Conservation (phyloP, 2,113 vertebrate species). For the Tragelaphus strepsiceros region DNA sequence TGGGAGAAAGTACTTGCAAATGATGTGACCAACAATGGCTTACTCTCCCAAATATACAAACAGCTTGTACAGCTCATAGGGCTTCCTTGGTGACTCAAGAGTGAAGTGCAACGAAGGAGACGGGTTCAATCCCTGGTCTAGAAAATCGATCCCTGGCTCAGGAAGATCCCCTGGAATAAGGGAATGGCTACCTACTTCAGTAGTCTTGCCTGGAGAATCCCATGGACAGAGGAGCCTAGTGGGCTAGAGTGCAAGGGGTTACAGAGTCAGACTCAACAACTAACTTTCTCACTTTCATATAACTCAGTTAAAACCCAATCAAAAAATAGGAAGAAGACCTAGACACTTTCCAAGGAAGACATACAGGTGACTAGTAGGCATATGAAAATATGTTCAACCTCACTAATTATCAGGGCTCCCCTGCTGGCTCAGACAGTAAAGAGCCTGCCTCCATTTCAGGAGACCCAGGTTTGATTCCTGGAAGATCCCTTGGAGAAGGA, state of each 20-base stretch:
- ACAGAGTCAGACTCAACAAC: not conserved
- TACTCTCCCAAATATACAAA: not conserved
- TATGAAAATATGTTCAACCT: not conserved
- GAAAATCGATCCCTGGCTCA: not conserved
- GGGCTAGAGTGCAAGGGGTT: not conserved
- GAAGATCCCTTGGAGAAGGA: not conserved
- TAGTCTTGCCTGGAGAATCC: not conserved
- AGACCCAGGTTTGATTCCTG: not conserved
- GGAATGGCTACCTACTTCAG: not conserved
- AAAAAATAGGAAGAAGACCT: not conserved
- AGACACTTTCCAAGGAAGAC: not conserved
- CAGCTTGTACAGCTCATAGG: not conserved
- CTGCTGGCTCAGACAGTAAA: not conserved
- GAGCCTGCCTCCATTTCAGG: not conserved
- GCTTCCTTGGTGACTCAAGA: not conserved
- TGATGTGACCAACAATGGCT: not conserved
- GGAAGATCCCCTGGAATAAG: not conserved
- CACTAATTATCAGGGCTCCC: not conserved
- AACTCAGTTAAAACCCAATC: not conserved
- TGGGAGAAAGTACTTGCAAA: not conserved
- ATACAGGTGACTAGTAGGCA: not conserved
- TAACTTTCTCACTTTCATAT: not conserved
- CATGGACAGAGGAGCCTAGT: not conserved
- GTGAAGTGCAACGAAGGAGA: not conserved
- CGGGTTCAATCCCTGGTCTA: not conserved